These are phyloP conservation scores for Schizopygopsis pylzovi DNA, from an alignment of 2,797 vertebrate genomes.

Conservation along the genomic window DNA sequence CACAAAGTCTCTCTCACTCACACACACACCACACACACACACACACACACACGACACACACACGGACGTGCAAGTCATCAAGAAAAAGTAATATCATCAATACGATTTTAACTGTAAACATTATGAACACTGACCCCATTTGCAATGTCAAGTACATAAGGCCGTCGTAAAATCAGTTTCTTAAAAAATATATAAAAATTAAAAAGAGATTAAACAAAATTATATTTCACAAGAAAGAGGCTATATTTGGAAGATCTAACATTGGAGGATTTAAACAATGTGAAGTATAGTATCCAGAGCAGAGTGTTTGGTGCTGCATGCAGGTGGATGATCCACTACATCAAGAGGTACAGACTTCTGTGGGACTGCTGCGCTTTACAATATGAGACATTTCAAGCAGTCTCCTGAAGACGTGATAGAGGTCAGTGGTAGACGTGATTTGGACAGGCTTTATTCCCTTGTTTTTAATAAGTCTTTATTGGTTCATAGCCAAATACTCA, in stretches of 20 bases:
- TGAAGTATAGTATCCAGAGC: conserved; percentile 6
- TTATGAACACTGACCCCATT: neutral
- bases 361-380: conserved; percentile 9
- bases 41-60: too few species aligned
- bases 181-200: conserved; percentile 24
- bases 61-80: neutral
- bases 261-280: conserved; percentile 7
- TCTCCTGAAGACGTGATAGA: neutral
- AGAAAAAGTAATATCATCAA: neutral
- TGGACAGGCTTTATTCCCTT: neutral
- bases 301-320: conserved; percentile 29
- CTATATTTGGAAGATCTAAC: conserved; percentile 24
- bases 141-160: conserved; percentile 27
- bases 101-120: conserved; percentile 24
- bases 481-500: neutral
- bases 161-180: conserved; percentile 29
- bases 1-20: too few species aligned
- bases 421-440: conserved; percentile 29
- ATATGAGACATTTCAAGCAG: neutral
- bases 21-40: too few species aligned
- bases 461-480: neutral
- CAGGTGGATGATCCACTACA: conserved; percentile 39
- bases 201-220: neutral
- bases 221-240: neutral
- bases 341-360: conserved; percentile 27